These are phyloP conservation scores for Ianthella basta DNA, from an alignment of 37 sponge, comb jelly and placozoan genomes.

Conservation along the genomic window DNA sequence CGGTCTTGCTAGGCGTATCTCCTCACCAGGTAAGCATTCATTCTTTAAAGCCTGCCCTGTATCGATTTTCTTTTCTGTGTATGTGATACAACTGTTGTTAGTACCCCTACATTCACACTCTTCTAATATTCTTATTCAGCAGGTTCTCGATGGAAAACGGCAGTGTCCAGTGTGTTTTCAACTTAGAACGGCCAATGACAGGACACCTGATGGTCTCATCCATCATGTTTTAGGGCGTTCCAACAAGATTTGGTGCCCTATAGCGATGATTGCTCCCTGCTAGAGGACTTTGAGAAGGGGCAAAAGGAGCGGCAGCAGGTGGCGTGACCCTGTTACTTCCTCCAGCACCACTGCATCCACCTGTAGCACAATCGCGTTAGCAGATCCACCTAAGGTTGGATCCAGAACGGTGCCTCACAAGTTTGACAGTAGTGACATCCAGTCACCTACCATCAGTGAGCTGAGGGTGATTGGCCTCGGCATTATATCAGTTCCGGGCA, in stretches of 20 bases:
- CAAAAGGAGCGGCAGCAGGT: not conserved
- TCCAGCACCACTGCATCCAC: too few species aligned
- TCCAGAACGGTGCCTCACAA: constrained; percentile 14
- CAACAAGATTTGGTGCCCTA: constrained; percentile 31
- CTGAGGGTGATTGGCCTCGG: not conserved
- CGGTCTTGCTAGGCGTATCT: constrained; percentile 38
- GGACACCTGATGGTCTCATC: constrained; percentile 34
- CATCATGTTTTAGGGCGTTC: constrained; percentile 28
- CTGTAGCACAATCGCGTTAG: not conserved
- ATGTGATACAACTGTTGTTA: too few species aligned
- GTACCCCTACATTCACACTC: too few species aligned
- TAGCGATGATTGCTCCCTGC: not conserved
- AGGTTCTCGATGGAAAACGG: constrained; percentile 8
- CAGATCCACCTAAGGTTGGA: constrained; percentile 6
- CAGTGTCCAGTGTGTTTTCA: constrained; percentile 18
- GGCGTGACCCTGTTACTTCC: too few species aligned
- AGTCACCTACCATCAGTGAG: constrained; percentile 22
- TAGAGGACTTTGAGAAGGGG: constrained; percentile 13
- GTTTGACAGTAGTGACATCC: constrained; percentile 7
- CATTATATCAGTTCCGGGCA: not conserved
- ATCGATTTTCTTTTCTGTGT: not conserved
- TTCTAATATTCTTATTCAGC: too few species aligned
- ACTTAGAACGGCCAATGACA: constrained; percentile 29
- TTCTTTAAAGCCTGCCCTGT: not conserved
- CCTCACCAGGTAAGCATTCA: constrained; percentile 51